Conservation (phyloP, 2,113 vertebrate genomes). For the Indicator maculatus region DNA sequence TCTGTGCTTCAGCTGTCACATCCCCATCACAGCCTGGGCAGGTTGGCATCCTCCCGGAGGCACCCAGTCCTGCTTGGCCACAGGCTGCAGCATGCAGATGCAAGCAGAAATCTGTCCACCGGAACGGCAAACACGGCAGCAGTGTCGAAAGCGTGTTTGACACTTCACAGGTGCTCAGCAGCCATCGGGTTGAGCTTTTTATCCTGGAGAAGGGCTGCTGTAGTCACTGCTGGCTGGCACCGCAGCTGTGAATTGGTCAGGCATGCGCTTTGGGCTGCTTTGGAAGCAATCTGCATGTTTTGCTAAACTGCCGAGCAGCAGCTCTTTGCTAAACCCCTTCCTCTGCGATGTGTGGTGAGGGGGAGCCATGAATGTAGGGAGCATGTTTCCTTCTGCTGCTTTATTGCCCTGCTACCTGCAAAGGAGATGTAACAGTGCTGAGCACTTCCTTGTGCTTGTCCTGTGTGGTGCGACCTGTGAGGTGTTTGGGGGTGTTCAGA, state of each 20-base stretch:
- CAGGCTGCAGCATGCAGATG: accelerated
- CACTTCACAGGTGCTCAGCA: not conserved
- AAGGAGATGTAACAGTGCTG: too few relatives aligned
- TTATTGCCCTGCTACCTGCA: not conserved
- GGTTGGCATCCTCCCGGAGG: not conserved
- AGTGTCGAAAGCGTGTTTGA: not conserved
- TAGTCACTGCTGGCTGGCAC: accelerated
- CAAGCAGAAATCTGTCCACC: not conserved
- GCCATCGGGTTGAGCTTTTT: not conserved
- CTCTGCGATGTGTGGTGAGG: accelerated
- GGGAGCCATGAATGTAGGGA: not conserved
- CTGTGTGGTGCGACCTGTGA: not conserved
- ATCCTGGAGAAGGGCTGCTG: not conserved
- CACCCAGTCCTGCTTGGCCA: accelerated
- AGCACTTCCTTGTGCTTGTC: too few relatives aligned
- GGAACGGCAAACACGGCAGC: not conserved
- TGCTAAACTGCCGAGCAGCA: not conserved
- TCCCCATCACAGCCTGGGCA: not conserved
- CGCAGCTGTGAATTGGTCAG: not conserved
- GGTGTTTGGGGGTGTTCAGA: not conserved
- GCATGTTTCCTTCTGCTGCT: not conserved
- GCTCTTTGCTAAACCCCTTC: not conserved
- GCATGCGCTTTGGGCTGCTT: accelerated
- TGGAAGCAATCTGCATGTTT: not conserved
- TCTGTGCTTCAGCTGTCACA: not conserved